These are phyloP conservation scores for Cardiocondyla obscurior DNA, from an alignment of 1,140 invertebrate genomes.

Conservation along the genomic window DNA sequence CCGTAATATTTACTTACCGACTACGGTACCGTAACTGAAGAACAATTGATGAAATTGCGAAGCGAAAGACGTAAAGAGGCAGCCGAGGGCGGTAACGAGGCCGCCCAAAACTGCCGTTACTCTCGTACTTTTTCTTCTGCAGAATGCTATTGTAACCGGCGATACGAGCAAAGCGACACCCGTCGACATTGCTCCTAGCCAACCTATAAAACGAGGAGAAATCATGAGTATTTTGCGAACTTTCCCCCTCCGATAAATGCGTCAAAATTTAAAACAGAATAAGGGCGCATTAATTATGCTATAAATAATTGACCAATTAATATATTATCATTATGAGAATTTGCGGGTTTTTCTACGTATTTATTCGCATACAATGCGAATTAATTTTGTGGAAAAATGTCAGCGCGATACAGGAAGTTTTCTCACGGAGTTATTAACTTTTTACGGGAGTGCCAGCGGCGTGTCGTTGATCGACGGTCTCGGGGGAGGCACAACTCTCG, in stretches of 20 bases:
- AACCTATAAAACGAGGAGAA: slow-evolving; percentile 87
- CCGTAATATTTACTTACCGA: slow-evolving; percentile 83
- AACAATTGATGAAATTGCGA: slow-evolving; percentile 95
- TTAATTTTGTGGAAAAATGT: slow-evolving; percentile 7
- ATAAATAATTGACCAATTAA: too few relatives aligned
- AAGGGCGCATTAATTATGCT: too few relatives aligned
- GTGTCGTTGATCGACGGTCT: background rate
- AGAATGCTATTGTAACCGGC: slow-evolving; percentile 93
- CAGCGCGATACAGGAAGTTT: background rate
- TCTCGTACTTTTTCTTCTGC: slow-evolving; percentile 92
- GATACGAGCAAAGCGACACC: slow-evolving; percentile 92
- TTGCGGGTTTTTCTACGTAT: background rate
- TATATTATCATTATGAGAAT: background rate
- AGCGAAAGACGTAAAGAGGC: slow-evolving; percentile 94
- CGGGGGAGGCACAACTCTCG: background rate
- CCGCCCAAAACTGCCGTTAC: slow-evolving; percentile 95
- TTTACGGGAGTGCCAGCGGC: background rate
- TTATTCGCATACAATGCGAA: background rate
- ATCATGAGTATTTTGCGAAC: slow-evolving; percentile 7
- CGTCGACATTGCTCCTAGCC: slow-evolving; percentile 92
- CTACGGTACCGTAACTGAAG: slow-evolving; percentile 90
- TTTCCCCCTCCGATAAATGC: too few relatives aligned
- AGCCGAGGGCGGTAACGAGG: slow-evolving; percentile 92
- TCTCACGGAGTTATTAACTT: slow-evolving; percentile 38
- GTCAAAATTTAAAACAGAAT: too few relatives aligned